Evolutionary conservation across 2,888 invertebrate genomes (phyloP), one percentile per base, ranked within the genome.

Genomic region (Hyles lineata): DNA sequence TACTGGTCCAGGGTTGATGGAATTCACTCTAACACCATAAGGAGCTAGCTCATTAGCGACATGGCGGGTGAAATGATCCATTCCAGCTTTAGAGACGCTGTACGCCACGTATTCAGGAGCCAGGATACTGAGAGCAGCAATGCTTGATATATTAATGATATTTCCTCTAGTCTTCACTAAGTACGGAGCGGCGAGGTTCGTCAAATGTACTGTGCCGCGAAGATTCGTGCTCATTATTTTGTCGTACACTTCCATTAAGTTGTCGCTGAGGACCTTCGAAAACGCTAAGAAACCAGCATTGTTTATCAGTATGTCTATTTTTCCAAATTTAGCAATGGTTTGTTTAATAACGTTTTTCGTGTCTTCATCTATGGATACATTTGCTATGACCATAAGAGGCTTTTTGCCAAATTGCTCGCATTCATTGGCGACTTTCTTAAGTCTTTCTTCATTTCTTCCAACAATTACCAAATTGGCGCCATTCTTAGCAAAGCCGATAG

Each of bases 101-200:
- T 74, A 74, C 11, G 67, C 35, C 2, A 55, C 29, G 61, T 62
- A 70, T 17, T 61, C 70, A 19, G 52, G 25, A 23, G 60, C 17
- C 7, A 67, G 9, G 43, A 67, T 5, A 23, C 67, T 67, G 1
- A 43, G 43, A 21, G 43, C 67, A 19, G 67, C 67, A 50, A 67
- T 17, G 23, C 70, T 59, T 19, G 73, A 73, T 35, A 73, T 58
- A 11, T 73, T 73, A 23, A 73, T 50, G 55, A 73, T 71, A 23
- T 71, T 73, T 8, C 73, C 73, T 73, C 59, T 73, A 59, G 73
- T 73, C 43, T 71, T 67, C 25, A 63, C 70, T 4, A 73, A 25
- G 15, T 73, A 9, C 0, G 71, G 73, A 7, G 71, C 67, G 52
- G 67, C 71, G 29, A 73, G 58, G 32, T 59, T 43, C 6, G 71